phyloP scores from a whole-genome alignment of 2,113 vertebrate species.

The Cochlearius cochlearius region DNA sequence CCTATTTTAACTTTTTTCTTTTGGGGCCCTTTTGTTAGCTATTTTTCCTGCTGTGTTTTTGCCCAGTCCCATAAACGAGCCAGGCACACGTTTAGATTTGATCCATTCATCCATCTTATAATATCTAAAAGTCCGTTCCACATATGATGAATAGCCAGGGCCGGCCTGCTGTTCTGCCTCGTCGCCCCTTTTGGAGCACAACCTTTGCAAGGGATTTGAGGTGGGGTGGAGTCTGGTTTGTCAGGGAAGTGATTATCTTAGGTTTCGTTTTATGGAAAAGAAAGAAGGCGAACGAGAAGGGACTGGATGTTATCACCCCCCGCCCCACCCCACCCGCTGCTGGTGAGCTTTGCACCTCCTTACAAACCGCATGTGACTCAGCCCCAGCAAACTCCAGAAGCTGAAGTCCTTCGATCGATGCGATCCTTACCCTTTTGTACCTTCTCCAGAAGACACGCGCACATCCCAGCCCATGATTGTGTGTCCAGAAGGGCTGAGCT shows the following conservation, averaged over 20 bases:
- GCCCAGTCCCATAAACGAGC: not conserved
- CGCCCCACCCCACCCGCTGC: not conserved
- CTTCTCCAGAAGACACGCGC: slow-evolving; percentile 1
- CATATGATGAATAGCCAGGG: not conserved
- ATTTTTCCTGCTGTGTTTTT: not conserved
- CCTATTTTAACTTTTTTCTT: not conserved
- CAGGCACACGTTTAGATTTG: not conserved
- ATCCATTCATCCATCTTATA: not conserved
- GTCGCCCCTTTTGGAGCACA: not conserved
- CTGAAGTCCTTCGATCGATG: not conserved
- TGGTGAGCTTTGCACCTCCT: not conserved
- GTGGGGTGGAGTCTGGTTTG: not conserved
- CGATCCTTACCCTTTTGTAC: not conserved
- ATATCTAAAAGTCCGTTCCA: not conserved
- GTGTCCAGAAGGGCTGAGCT: slow-evolving; percentile 20
- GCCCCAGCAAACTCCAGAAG: slow-evolving; percentile 26
- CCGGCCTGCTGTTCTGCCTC: not conserved
- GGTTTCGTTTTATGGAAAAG: not conserved
- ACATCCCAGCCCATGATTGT: not conserved
- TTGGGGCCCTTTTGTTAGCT: not conserved
- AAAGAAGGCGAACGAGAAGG: not conserved
- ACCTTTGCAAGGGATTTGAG: not conserved
- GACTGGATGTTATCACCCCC: not conserved
- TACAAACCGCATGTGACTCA: not conserved
- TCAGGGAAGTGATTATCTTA: not conserved